These are phyloP conservation scores for Stegastes partitus DNA, from an alignment of 2,113 vertebrate genomes.

Conservation along the genomic window DNA sequence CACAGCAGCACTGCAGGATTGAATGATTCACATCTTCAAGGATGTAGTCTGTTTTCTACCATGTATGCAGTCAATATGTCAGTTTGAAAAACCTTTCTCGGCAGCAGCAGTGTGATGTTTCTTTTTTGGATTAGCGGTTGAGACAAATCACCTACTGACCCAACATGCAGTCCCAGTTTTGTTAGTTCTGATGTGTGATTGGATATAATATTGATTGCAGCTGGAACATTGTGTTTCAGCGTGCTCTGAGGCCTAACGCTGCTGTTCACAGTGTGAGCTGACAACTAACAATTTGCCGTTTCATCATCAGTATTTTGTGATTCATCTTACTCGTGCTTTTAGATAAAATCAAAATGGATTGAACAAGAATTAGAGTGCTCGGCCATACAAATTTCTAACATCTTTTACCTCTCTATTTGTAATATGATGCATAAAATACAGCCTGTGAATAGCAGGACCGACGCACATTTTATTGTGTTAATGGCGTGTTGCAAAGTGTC, in stretches of 20 bases:
- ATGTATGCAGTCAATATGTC: not conserved
- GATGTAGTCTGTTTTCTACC: not conserved
- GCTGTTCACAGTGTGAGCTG: not conserved
- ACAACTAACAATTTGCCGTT: not conserved
- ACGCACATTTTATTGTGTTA: too few species aligned
- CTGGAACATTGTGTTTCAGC: not conserved
- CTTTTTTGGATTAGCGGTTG: not conserved
- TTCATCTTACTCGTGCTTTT: not conserved
- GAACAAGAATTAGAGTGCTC: not conserved
- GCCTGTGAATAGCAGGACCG: too few species aligned
- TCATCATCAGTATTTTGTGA: too few species aligned
- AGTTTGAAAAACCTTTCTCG: too few species aligned
- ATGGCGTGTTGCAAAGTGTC: too few species aligned
- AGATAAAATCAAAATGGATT: not conserved
- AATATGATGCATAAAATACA: too few species aligned
- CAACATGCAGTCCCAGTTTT: not conserved
- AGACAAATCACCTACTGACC: not conserved
- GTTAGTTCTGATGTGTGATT: conserved; percentile 2
- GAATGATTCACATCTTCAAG: conserved; percentile 10
- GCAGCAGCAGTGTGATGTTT: too few species aligned
- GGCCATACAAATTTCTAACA: not conserved
- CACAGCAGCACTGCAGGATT: not conserved
- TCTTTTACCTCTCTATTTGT: not conserved
- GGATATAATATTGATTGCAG: not conserved
- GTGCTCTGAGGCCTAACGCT: not conserved